These are phyloP conservation scores for Cotesia glomerata DNA, from an alignment of 1,140 invertebrate species.

Conservation along the genomic window DNA sequence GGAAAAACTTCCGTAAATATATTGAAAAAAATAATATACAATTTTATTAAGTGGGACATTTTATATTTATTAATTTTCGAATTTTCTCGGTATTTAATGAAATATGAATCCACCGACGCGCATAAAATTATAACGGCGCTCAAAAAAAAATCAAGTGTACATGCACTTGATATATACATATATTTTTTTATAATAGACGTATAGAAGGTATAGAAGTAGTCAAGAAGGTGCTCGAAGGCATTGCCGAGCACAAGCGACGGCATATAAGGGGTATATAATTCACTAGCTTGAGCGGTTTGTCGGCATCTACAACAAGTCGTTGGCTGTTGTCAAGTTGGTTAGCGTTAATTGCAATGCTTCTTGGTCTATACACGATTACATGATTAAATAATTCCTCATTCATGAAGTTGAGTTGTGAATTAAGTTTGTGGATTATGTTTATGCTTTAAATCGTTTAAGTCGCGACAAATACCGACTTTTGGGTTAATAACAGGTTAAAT, in stretches of 20 bases:
- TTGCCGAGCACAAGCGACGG: not conserved
- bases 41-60: no score
- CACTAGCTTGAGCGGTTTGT: slow-evolving; percentile 13
- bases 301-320: not conserved
- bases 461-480: no score
- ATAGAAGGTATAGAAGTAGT: not conserved
- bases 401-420: slow-evolving; percentile 59
- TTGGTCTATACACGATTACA: slow-evolving; percentile 60
- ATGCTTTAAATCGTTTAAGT: no score
- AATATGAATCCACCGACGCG: no score
- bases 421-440: no score
- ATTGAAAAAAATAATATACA: no score
- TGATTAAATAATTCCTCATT: slow-evolving; percentile 63
- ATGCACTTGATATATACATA: no score
- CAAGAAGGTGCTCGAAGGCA: not conserved
- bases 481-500: no score
- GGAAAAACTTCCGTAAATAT: not conserved
- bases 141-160: no score
- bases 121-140: no score
- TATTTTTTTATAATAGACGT: not conserved
- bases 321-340: slow-evolving; percentile 47
- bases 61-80: no score
- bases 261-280: not conserved
- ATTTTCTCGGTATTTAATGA: no score
- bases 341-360: slow-evolving; percentile 63